phyloP scores from a whole-genome alignment of 2,888 invertebrate genomes.

The Mesodorylaimus sp. region DNA sequence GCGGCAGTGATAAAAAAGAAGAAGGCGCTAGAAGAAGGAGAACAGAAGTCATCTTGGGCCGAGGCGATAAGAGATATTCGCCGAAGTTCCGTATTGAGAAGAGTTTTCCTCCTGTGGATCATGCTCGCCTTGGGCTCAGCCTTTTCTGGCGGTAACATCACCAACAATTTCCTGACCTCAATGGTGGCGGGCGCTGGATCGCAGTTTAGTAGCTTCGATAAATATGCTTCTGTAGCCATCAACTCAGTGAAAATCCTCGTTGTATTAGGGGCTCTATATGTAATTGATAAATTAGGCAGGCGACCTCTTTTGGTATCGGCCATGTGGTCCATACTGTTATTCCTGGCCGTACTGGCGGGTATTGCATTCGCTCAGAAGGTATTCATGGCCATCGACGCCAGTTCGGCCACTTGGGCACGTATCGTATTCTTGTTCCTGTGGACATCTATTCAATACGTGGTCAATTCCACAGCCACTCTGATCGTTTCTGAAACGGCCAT shows the following conservation, averaged over 20 bases:
- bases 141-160: not conserved
- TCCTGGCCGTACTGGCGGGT: too few relatives aligned
- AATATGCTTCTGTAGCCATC: not conserved
- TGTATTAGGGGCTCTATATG: not conserved
- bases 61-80: too few relatives aligned
- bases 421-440: not conserved
- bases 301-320: not conserved
- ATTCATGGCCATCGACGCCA: too few relatives aligned
- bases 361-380: too few relatives aligned
- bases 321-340: too few relatives aligned
- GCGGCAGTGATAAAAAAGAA: too few relatives aligned
- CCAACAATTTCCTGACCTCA: not conserved
- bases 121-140: not conserved
- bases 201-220: not conserved
- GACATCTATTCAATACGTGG: not conserved
- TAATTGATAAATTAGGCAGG: not conserved
- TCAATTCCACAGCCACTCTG: not conserved
- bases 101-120: not conserved
- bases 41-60: not conserved
- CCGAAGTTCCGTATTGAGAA: not conserved
- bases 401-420: too few relatives aligned
- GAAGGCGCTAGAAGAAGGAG: too few relatives aligned
- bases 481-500: not conserved
- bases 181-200: not conserved
- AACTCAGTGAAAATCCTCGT: not conserved